Percentiles rank a stretch among this genome's conserved stretches.
Conservation (phyloP, 2,113 vertebrate genomes). For the Propithecus coquereli region DNA sequence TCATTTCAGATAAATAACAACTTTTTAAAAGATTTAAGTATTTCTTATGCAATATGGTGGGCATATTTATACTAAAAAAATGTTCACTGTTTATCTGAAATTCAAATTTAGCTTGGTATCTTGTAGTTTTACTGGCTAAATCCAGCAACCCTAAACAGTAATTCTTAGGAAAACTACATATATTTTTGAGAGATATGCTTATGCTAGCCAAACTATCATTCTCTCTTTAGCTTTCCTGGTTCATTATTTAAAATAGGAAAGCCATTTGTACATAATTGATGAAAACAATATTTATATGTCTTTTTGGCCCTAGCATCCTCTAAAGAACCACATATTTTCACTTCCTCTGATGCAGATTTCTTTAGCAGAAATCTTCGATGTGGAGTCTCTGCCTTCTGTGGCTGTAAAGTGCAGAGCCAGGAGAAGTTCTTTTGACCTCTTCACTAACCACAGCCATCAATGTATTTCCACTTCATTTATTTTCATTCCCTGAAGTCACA, state of each 20-base stretch:
- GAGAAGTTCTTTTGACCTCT: slow-evolving; percentile 10
- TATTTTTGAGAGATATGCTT: not conserved
- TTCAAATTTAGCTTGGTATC: not conserved
- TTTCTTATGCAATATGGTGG: not conserved
- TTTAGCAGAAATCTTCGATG: not conserved
- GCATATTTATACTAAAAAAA: not conserved
- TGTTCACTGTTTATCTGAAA: not conserved
- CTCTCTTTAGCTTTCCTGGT: not conserved
- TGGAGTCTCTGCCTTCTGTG: not conserved
- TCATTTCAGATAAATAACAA: not conserved
- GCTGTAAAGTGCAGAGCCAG: not conserved
- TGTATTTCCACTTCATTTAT: slow-evolving; percentile 55
- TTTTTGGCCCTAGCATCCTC: not conserved
- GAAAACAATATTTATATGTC: not conserved
- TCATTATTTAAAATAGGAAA: not conserved
- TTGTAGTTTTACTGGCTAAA: not conserved
- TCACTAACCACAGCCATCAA: not conserved
- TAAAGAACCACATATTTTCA: not conserved
- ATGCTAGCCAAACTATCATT: not conserved
- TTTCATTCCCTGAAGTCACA: slow-evolving; percentile 44
- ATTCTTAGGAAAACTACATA: not conserved
- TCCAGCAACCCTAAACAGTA: not conserved
- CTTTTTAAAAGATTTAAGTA: not conserved
- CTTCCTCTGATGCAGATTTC: not conserved
- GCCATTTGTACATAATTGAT: not conserved